Percentiles rank a stretch among this genome's conserved stretches.
Evolutionary conservation across 2,113 vertebrate genomes (phyloP).

Genomic region (Paralichthys olivaceus): DNA sequence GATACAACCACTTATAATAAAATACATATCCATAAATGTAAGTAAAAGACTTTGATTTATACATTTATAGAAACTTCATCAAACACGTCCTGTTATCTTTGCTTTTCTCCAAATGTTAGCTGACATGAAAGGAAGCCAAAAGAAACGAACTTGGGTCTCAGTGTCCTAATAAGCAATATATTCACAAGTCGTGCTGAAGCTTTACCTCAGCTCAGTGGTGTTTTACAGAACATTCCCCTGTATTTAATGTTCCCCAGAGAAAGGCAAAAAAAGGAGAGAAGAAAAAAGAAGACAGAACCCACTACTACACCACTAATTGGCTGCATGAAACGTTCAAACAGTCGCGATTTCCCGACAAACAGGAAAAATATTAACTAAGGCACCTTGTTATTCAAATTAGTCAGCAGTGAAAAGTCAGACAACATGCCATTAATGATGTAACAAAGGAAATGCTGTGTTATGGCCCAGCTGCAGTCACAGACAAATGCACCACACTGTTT

Average conservation of each 20-base stretch:
- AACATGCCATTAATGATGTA: slow-evolving; percentile 68
- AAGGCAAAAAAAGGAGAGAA: slow-evolving; percentile 1
- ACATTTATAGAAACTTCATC: neutral
- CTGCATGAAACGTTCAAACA: slow-evolving; percentile 65
- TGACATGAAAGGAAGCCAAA: slow-evolving; percentile 33
- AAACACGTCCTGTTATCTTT: neutral
- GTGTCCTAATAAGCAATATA: slow-evolving; percentile 35
- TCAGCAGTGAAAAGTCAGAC: slow-evolving; percentile 34
- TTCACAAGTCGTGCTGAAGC: slow-evolving; percentile 28
- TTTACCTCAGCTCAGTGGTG: slow-evolving; percentile 20
- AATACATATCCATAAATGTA: neutral
- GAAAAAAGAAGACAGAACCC: slow-evolving; percentile 28
- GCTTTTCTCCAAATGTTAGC: neutral
- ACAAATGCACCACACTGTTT: slow-evolving; percentile 60
- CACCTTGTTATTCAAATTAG: slow-evolving; percentile 74
- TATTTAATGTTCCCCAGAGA: slow-evolving; percentile 55
- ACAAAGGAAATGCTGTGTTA: slow-evolving; percentile 45
- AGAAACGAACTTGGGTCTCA: slow-evolving; percentile 17
- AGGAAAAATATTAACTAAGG: slow-evolving; percentile 45
- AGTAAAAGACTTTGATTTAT: neutral
- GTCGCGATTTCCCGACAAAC: slow-evolving; percentile 36
- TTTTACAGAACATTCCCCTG: slow-evolving; percentile 48
- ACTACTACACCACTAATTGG: slow-evolving; percentile 66
- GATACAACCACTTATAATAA: neutral
- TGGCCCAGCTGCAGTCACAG: slow-evolving; percentile 55